A percentile compares a stretch with the other conserved stretches of the same genome.
Conservation (phyloP, 2,797 vertebrate genomes). For the Fundulus diaphanus region DNA sequence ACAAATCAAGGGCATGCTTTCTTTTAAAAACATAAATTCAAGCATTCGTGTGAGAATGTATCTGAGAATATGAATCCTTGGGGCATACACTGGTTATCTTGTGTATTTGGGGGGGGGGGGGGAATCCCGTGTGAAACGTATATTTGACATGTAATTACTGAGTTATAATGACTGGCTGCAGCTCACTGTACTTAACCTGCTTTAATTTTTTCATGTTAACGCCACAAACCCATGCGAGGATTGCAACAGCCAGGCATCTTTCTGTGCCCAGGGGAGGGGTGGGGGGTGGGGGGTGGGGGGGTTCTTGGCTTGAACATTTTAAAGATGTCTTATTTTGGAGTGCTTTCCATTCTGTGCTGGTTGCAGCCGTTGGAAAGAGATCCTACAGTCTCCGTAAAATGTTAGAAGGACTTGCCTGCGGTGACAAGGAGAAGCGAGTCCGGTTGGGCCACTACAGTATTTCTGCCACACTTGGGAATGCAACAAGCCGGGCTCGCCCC, state of each 20-base stretch:
- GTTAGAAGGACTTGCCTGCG: constrained; percentile 40
- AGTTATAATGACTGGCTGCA: constrained; percentile 18
- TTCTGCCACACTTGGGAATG: constrained; percentile 46
- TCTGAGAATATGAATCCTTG: not conserved
- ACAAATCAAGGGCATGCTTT: constrained; percentile 78
- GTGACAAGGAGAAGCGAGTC: constrained; percentile 36
- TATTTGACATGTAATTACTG: constrained; percentile 15
- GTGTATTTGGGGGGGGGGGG: no score
- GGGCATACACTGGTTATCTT: not conserved
- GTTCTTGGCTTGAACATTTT: constrained; percentile 32
- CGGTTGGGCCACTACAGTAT: constrained; percentile 52
- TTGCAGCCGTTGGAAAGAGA: constrained; percentile 38
- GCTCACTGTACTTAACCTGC: constrained; percentile 9
- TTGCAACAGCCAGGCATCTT: constrained; percentile 29
- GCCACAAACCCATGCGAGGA: constrained; percentile 15
- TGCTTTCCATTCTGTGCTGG: constrained; percentile 28
- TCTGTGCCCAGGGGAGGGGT: not conserved
- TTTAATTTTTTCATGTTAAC: constrained; percentile 10
- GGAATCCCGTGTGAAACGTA: not conserved
- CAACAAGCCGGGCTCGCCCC: constrained; percentile 21
- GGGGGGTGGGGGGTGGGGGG: not conserved
- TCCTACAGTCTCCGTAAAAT: constrained; percentile 39
- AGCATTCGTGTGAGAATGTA: constrained; percentile 1
- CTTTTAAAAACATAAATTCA: constrained; percentile 6
- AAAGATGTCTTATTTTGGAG: constrained; percentile 53